These are phyloP conservation scores for Asteroscopus sphinx DNA, from an alignment of 2,888 invertebrate species.

Conservation along the genomic window DNA sequence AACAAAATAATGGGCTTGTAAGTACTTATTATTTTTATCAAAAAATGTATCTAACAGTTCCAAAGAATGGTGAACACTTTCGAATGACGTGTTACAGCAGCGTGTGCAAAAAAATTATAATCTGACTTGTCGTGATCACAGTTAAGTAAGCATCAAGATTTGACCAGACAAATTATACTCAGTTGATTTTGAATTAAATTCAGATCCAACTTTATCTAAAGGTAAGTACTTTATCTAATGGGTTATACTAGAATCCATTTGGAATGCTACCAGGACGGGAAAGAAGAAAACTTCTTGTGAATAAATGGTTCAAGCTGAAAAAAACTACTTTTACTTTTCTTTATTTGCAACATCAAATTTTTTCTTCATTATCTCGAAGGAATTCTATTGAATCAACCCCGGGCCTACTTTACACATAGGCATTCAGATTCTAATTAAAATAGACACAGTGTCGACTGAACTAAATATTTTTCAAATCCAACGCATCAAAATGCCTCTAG, in stretches of 20 bases:
- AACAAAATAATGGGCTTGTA: conserved; percentile 31
- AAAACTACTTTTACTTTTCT: no score
- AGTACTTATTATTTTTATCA: conserved; percentile 49
- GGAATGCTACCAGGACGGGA: neutral
- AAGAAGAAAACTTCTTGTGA: neutral
- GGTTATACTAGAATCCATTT: neutral
- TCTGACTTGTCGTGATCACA: conserved; percentile 6
- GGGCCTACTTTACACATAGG: conserved; percentile 26
- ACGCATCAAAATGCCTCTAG: conserved; percentile 24
- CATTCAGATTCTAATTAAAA: conserved; percentile 32
- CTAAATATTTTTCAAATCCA: conserved; percentile 28
- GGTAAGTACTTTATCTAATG: conserved; percentile 16
- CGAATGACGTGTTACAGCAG: conserved; percentile 39
- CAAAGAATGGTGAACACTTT: conserved; percentile 46
- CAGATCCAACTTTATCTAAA: conserved; percentile 7
- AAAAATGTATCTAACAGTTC: conserved; percentile 46
- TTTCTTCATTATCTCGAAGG: neutral
- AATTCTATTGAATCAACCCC: conserved; percentile 13
- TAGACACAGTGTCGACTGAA: conserved; percentile 25
- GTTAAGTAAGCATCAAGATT: conserved; percentile 32
- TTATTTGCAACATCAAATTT: no score
- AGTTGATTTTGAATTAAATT: conserved; percentile 22
- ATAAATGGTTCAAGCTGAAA: neutral
- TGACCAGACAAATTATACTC: conserved; percentile 8
- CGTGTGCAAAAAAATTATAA: conserved; percentile 30